Evolutionary conservation across 2,888 invertebrate genomes (phyloP), one percentile per base, ranked within the genome.

Genomic region (Caenorhabditis sp.): DNA sequence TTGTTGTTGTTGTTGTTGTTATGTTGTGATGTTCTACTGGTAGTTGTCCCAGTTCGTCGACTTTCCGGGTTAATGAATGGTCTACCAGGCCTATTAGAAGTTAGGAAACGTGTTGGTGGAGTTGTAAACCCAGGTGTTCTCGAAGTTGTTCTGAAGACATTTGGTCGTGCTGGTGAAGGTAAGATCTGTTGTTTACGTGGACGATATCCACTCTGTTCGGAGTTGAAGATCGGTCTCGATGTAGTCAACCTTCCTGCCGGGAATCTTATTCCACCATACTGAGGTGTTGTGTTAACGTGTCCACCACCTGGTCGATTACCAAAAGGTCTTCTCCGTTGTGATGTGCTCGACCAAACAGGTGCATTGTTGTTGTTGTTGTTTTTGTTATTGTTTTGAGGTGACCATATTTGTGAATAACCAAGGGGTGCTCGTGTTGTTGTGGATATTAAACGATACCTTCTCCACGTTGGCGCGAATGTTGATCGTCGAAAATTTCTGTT

Each of bases 401-500:
- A 19, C 36, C 36, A 36, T 36, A 3, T 60, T 14, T 12, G 19
- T 8, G 51, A 3, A 19, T 23, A 51, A 23, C 51, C 21, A 23
- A 23, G 19, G 19, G 19, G 19, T 51, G 51, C 4, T 1, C 19
- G 36, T 24, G 49, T 49, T 43, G 60, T 31, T 51, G 14, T 31
- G 12, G 60, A n/a, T 24, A 61, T 72, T 0, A 58, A 43, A 6
- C 58, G 55, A 51, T 19, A 51, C 23, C 24, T 55, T 27, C 24
- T 6, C 27, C 55, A 26, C 6, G 55, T 55, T 26, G 55, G 17
- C 8, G 55, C 23, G 5, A 27, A 26, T 26, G 24, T 58, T 60
- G 49, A 58, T 54, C 65, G 68, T 57, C 49, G 64, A 57, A 73
- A 65, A 17, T 60, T 68, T 17, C 68, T 37, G 14, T 68, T 73